Percentiles rank a stretch among this genome's conserved stretches.
Evolutionary conservation across 2,113 vertebrate genomes (phyloP).

Genomic region (Chloebia gouldiae): DNA sequence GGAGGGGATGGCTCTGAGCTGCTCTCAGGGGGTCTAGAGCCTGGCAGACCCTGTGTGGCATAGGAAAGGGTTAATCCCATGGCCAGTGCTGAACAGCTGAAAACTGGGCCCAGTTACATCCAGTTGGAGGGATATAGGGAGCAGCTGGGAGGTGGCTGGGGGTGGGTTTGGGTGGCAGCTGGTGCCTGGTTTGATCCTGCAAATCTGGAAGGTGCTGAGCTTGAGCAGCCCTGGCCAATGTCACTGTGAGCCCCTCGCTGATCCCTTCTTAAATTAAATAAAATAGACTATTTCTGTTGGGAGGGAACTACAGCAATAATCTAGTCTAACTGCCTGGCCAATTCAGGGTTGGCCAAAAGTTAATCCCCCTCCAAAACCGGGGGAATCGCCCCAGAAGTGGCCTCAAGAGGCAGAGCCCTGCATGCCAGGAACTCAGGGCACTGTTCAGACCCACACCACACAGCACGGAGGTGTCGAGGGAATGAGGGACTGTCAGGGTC

Average conservation of each 20-base stretch:
- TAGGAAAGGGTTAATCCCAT: not conserved
- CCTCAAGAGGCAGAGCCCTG: not conserved
- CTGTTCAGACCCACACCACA: not conserved
- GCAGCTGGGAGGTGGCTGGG: constrained; percentile 29
- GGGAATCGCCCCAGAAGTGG: not conserved
- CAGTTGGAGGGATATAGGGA: not conserved
- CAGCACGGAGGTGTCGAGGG: accelerated
- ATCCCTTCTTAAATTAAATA: not conserved
- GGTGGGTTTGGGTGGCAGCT: constrained; percentile 28
- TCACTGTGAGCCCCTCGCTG: accelerated
- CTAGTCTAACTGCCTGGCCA: not conserved
- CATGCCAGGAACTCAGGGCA: not conserved
- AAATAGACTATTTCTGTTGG: not conserved
- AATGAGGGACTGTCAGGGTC: not conserved
- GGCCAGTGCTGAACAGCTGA: constrained; percentile 8
- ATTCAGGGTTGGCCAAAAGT: not conserved
- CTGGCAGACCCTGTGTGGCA: not conserved
- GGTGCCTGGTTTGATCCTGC: constrained; percentile 15
- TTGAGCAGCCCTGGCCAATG: not conserved
- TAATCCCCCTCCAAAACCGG: not conserved
- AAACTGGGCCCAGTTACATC: constrained; percentile 27
- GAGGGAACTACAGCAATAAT: not conserved
- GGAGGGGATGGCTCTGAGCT: not conserved
- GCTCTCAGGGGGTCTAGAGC: accelerated
- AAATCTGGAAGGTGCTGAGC: constrained; percentile 22